Base-by-base conservation (phyloP, 2,113 vertebrate genomes). In the Alouatta palliata region DNA sequence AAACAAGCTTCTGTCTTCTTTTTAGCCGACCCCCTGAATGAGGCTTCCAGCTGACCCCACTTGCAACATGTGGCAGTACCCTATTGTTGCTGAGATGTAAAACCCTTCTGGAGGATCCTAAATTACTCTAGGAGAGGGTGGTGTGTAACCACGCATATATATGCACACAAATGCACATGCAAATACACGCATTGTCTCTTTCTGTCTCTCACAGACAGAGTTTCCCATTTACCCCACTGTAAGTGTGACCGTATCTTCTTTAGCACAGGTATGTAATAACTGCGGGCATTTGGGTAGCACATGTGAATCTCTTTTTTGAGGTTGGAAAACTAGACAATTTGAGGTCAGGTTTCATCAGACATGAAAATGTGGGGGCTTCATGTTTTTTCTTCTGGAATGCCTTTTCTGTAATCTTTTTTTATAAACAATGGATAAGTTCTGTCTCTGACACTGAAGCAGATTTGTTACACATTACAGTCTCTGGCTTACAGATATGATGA, bases 401-500 rank as follows among this genome's bases (percentile, higher is more conserved):
- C 40, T 75, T 89, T 92, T 82, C 49, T 88, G 27, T 91, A 32
- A 61, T 61, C 90, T 86, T 49, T 92, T 86, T 49, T n/a, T 21
- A 83, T 61, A 96, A 95, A 98, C 94, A 96, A 97, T 97, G 87
- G 91, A 87, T 77, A 77, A 87, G 76, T 43, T 89, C 83, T 0
- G 0, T 89, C 82, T 84, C 87, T 93, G 91, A 94, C 90, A 95
- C 1, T 16, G 96, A 91, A 75, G 87, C 12, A 4, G 68, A 92
- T 89, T 88, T 13, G 4, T 94, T 94, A 77, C 0, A 11, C 43
- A 1, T 96, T 89, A 84, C 93, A 96, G 97, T 96, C 97, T 87
- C 94, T 93, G 95, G 93, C 91, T 98, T 93, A 97, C 87, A 32
- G 91, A 97, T 49, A 3, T 37, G 87, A 87, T 20, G 97, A 87